Conservation (phyloP, 2,113 vertebrate species). For the Lanius ludovicianus region DNA sequence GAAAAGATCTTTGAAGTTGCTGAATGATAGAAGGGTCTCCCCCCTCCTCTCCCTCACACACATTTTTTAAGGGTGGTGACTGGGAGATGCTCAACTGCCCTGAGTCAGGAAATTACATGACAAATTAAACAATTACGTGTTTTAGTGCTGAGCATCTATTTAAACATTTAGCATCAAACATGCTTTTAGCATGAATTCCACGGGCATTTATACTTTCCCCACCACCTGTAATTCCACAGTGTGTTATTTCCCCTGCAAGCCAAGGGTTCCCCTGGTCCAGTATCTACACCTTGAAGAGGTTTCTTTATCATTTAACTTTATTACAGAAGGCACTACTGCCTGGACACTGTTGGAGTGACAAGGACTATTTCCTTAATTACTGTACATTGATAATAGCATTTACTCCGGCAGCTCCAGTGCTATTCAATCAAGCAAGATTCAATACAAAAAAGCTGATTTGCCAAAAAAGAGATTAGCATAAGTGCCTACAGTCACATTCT, state of each 20-base stretch:
- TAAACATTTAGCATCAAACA: background rate
- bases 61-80: constrained; percentile 27
- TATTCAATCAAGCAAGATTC: constrained; percentile 78
- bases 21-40: constrained; percentile 41
- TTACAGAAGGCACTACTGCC: constrained; percentile 65
- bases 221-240: background rate
- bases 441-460: constrained; percentile 76
- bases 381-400: constrained; percentile 75
- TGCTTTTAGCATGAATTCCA: background rate
- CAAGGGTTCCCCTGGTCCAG: background rate
- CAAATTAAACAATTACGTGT: constrained; percentile 62
- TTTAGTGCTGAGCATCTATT: constrained; percentile 17
- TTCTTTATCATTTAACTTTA: constrained; percentile 74
- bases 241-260: background rate
- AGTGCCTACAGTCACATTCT: constrained; percentile 72
- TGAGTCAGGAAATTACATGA: constrained; percentile 59
- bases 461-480: constrained; percentile 76
- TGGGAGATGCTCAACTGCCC: constrained; percentile 47
- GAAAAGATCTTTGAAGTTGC: constrained; percentile 51
- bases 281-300: constrained; percentile 49
- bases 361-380: constrained; percentile 79
- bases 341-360: constrained; percentile 68
- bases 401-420: constrained; percentile 70
- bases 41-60: background rate
- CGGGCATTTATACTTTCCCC: background rate